Evolutionary conservation across 2,888 invertebrate species (phyloP), one percentile per base, ranked within the genome.

Genomic region (Eupithecia centaureata): DNA sequence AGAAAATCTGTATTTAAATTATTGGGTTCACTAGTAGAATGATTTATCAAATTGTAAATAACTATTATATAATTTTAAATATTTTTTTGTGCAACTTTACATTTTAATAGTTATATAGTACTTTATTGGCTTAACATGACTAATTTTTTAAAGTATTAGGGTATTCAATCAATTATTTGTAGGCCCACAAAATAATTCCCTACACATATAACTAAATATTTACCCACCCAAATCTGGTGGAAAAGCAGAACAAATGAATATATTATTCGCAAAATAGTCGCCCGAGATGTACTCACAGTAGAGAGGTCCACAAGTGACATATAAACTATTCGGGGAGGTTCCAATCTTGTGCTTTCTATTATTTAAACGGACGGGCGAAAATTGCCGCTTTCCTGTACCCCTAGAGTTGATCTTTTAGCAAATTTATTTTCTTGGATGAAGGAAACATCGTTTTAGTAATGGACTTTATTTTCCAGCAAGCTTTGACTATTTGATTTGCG

Each of bases 321-420:
- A 92, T 93, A 92, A 92, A 92, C 92, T 91, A 93, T 91, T 91
- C 91, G 81, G 83, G 84, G 83, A 77, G 86, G 82, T 86, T 89
- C 90, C 92, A 92, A 92, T 92, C 92, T 91, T 85, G 88, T 85
- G 90, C 84, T 87, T 86, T 93, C 86, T 90, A 92, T 92, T 93
- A 93, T 93, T 92, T 91, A 93, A 88, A 81, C 86, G 84, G 86
- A 87, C 87, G 84, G 80, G 81, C 70, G 85, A 81, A 88, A 85
- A 92, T 91, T 91, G 92, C 86, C 79, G 75, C 80, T 78, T 79
- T 82, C 80, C 82, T 83, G 82, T 80, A 80, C 77, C 77, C 81
- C 78, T 82, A 82, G 82, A 68, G 69, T 63, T 64, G 61, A 69
- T 63, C 66, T 73, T 65, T 66, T 70, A 64, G 70, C 61, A 64